Base-by-base conservation (phyloP, 2,888 invertebrate species). In the Pollenia amentaria region DNA sequence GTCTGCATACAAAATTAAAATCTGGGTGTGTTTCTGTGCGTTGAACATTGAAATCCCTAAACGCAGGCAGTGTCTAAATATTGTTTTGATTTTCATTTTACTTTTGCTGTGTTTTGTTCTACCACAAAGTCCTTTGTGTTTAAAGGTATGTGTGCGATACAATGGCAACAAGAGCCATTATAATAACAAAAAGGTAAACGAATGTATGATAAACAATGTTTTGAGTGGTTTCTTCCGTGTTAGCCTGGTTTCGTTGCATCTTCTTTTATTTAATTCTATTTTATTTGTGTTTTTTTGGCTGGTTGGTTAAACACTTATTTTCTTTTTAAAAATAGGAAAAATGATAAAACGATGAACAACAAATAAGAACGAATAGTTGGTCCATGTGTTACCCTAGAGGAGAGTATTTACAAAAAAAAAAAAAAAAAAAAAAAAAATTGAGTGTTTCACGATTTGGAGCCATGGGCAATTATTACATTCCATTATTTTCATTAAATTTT, bases 41-140 rank as follows among this genome's bases (percentile, higher is more conserved):
- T 42, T 55, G 14, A 62, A 21, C 42, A 73, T 60, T 55, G 10
- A 81, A 77, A 60, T 84, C 84, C 84, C 84, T 65, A 48, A 64
- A 67, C 55, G 69, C 62, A 18, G 60, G 3, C 64, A 55, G 42
- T 60, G 18, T 64, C 64, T 78, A 57, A 53, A 78, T 40, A 77
- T 65, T 72, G 12, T 73, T 85, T 83, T 85, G 81, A 76, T 76
- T 82, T 82, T 72, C 29, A 44, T 57, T 57, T 42, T 60, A 57
- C 57, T 55, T 64, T 65, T 51, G 40, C n/a, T 48, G 38, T 44
- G 1, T 57, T 75, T 10, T 48, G 0, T 21, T 18, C 18, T 21
- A 72, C 42, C 69, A 64, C 55, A 67, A 16, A 76, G 18, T 48
- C 67, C 18, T 57, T 72, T 51, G 42, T 55, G 55, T 48, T 2